Conservation (phyloP, 2,797 vertebrate species). For the Fratercula arctica region DNA sequence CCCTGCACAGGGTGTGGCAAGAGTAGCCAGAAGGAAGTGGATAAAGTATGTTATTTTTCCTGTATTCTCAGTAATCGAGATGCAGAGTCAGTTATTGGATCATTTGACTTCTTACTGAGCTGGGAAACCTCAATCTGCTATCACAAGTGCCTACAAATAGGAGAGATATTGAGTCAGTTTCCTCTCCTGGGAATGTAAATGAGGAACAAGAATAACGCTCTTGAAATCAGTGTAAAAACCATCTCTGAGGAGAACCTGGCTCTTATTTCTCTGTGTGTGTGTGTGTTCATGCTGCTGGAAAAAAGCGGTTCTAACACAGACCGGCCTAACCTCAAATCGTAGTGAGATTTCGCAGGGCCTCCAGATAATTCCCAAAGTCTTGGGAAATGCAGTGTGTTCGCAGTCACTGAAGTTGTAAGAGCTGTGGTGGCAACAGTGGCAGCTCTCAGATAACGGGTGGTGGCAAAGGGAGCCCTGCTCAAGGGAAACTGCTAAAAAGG, state of each 20-base stretch:
- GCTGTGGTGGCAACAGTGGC: background rate
- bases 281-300: background rate
- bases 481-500: background rate
- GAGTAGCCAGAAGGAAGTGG: background rate
- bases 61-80: background rate
- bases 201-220: background rate
- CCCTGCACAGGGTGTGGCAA: background rate
- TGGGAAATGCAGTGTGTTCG: background rate
- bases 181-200: constrained; percentile 34
- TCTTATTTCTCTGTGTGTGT: background rate
- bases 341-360: constrained; percentile 22
- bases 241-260: constrained; percentile 11
- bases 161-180: constrained; percentile 9
- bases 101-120: constrained; percentile 35
- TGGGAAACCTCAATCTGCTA: constrained; percentile 48
- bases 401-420: background rate
- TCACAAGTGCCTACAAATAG: constrained; percentile 47
- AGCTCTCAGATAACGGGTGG: background rate
- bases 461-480: background rate
- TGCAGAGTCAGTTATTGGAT: constrained; percentile 30
- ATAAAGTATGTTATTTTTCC: constrained; percentile 19
- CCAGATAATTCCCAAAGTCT: background rate
- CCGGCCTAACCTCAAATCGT: background rate
- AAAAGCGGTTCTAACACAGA: background rate
- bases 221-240: constrained; percentile 13